Evolutionary conservation across 92 coral and sea anemone species (phyloP), one percentile per base, ranked within the genome.

Genomic region (Paragorgia papillata): DNA sequence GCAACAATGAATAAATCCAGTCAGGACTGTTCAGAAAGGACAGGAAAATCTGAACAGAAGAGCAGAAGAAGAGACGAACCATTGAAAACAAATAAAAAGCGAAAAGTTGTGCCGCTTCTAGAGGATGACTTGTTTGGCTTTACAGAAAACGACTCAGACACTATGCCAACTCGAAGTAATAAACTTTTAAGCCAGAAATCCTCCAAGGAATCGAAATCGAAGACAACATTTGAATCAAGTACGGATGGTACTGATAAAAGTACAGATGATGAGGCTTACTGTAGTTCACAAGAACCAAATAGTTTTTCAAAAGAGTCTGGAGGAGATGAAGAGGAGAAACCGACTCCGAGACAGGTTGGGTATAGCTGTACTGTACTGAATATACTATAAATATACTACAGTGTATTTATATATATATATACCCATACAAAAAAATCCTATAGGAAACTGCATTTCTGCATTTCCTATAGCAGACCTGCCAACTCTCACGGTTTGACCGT

Each of bases 241-340:
- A 33, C 41, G 1, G 55, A 69, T 26, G 34, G 61, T 31, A 74
- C 79, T 18, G 92, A 83, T 62, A 91, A 91, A 71, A 94, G 95
- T 62, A 89, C 97, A 1, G 99, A 95, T 49, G 98, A 94, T 67
- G 97, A 95, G 80, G 96, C 96, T 33, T 93, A 90, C 56, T 85
- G 97, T 37, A 91, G 97, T 67, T 95, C 99, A 26, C 97, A 95
- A 66, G 99, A 95, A 58, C 81, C 66, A 3, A 85, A 88, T 24
- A 91, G 80, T 62, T 59, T 65, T 44, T 84, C 90, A 6, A 79
- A 84, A 7, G 84, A 81, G 56, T 57, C 67, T 12, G 50, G 57
- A 5, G 24, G 27, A 25, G 41, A n/a, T 24, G 75, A 19, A 8
- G 41, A 68, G 4, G 39, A 46, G 34, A 43, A 20, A 40, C 73